Conservation (phyloP, 2,113 vertebrate genomes). For the Mellivora capensis region DNA sequence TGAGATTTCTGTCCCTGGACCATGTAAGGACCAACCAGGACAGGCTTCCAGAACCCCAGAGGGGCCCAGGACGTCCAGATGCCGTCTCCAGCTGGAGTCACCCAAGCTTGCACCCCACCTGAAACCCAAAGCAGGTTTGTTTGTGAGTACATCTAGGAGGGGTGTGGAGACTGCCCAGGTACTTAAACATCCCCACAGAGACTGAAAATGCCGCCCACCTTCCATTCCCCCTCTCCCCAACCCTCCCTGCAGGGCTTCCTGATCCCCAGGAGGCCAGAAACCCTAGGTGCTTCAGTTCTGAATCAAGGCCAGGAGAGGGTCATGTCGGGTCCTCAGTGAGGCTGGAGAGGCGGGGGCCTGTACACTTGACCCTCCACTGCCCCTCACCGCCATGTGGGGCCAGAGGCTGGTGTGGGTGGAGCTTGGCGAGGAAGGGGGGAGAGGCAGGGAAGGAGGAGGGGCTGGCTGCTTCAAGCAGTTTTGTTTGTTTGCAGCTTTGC, state of each 20-base stretch:
- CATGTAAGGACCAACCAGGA: neutral
- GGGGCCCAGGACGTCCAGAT: neutral
- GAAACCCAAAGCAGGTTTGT: neutral
- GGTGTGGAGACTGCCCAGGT: too few species aligned
- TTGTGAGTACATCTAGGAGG: neutral
- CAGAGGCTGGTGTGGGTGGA: neutral
- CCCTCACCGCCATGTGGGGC: accelerated
- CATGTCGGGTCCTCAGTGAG: neutral
- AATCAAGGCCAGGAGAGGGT: neutral
- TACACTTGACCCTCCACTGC: neutral
- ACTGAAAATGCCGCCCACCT: neutral
- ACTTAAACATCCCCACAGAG: neutral
- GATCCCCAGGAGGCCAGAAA: neutral
- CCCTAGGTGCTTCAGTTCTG: neutral
- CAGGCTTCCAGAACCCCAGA: neutral
- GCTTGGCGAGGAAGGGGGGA: neutral
- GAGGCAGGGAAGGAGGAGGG: neutral
- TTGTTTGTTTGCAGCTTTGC: conserved; percentile 34
- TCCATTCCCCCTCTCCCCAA: neutral
- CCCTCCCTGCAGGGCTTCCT: neutral
- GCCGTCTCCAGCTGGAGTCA: neutral
- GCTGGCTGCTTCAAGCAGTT: neutral
- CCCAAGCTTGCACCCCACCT: neutral
- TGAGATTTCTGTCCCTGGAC: neutral
- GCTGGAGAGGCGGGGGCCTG: neutral